A percentile compares a stretch with the other conserved stretches of the same genome.
Conservation (phyloP, 1,140 invertebrate species). For the Leptoteleia sp. region DNA sequence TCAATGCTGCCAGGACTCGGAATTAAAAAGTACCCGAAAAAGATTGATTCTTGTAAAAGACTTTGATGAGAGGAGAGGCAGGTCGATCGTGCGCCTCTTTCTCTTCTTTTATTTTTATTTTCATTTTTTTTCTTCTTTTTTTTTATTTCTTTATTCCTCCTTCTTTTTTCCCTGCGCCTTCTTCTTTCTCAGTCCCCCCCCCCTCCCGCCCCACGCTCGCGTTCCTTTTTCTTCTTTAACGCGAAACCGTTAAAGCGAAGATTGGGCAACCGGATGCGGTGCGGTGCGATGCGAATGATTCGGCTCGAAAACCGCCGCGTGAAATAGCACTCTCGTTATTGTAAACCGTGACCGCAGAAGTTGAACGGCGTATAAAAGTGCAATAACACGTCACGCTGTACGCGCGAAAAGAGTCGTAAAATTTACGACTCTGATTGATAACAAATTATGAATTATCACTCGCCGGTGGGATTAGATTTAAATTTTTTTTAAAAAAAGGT, state of each 20-base stretch:
- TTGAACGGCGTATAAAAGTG: slow-evolving; percentile 10
- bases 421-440: neutral
- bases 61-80: slow-evolving; percentile 58
- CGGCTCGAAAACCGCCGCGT: slow-evolving; percentile 30
- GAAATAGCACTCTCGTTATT: slow-evolving; percentile 26
- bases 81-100: slow-evolving; percentile 25
- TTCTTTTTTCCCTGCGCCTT: too few species aligned
- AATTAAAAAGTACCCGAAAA: slow-evolving; percentile 48
- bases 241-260: slow-evolving; percentile 44
- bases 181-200: too few species aligned
- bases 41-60: slow-evolving; percentile 60
- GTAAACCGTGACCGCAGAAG: slow-evolving; percentile 25
- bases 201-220: slow-evolving; percentile 5
- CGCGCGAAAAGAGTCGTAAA: too few species aligned
- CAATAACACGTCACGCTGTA: too few species aligned
- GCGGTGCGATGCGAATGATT: slow-evolving; percentile 22
- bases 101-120: too few species aligned
- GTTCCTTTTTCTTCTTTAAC: slow-evolving; percentile 23
- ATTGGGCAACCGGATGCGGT: slow-evolving; percentile 56
- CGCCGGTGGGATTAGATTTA: too few species aligned
- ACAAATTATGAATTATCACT: neutral
- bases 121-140: too few species aligned
- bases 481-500: too few species aligned
- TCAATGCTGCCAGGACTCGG: slow-evolving; percentile 30
- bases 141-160: too few species aligned